Base-by-base conservation (phyloP, 2,113 vertebrate species). In the Gobiocypris rarus region DNA sequence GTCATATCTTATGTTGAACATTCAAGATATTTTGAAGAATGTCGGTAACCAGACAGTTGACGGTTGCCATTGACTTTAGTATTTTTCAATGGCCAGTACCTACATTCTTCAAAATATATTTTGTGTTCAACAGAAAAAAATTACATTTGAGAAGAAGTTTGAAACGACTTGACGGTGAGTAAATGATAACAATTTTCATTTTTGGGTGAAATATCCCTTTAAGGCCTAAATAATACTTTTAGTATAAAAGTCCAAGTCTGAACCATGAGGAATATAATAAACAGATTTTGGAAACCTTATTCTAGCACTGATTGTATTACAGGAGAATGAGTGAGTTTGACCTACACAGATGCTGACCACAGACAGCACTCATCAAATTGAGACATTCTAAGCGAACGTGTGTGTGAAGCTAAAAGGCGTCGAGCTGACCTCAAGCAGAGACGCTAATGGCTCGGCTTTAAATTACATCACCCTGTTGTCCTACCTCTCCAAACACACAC, bases 381-480 rank as follows among this genome's bases (percentile, higher is more conserved):
- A 79, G 75, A 13, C 10, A 8, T 48, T 38, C 38, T 15, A 58
- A 73, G 38, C 28, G 54, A 71, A 52, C 43, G 26, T 52, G 73
- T 63, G 61, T 38, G 63, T 54, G 24, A 52, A 74, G 22, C 24
- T 81, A 31, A 82, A 31, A 78, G 24, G 69, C 22, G 85, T 85
- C 69, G 77, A 67, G 67, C 74, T 79, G 83, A 85, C 56, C 83
- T 86, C 79, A 86, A 78, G 43, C 48, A 52, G 56, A 82, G 50
- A 77, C 17, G n/a, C 41, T 61, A 83, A 86, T 81, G 76, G 22
- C 38, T 81, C 26, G 38, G 63, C 75, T 52, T 41, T 82, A 50
- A 81, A 71, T 75, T 80, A 77, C 65, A 65, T 69, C 75, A 83
- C 59, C 74, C 17, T 34, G 63, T 43, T 67, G 11, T 54, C 11